Percentiles rank a stretch among this genome's conserved stretches.
phyloP scores from a whole-genome alignment of 2,113 vertebrate species.

The Vulpes vulpes region DNA sequence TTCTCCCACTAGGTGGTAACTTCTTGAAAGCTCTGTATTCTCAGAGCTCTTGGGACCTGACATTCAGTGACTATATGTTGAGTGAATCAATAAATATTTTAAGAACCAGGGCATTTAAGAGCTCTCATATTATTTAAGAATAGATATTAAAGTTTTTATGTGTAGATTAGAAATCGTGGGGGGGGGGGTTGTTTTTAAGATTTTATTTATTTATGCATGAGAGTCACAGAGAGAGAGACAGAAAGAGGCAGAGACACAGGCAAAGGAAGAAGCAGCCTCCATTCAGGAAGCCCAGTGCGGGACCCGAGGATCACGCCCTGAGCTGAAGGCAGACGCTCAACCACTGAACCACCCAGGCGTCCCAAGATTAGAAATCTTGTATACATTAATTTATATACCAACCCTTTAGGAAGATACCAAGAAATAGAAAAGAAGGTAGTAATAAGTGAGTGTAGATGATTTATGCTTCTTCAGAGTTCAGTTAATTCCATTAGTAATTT shows the following conservation, averaged over 20 bases:
- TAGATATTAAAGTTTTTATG: slow-evolving; percentile 33
- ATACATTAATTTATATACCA: background rate
- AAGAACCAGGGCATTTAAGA: background rate
- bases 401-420: slow-evolving; percentile 10
- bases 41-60: background rate
- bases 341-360: too few species aligned
- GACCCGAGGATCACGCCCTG: too few species aligned
- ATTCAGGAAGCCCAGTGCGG: too few species aligned
- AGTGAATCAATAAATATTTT: slow-evolving; percentile 11
- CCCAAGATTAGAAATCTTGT: slow-evolving; percentile 7
- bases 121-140: background rate
- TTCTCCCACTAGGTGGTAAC: background rate
- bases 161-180: slow-evolving; percentile 13
- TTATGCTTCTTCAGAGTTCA: slow-evolving; percentile 33
- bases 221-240: too few species aligned
- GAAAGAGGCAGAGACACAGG: too few species aligned
- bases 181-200: too few species aligned
- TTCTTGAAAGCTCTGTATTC: background rate
- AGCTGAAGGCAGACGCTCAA: too few species aligned
- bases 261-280: too few species aligned
- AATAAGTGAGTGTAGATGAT: background rate
- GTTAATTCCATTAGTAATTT: slow-evolving; percentile 50
- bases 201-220: too few species aligned
- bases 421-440: background rate
- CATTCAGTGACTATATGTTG: background rate